These are phyloP conservation scores for Agrenia bidenticulata DNA, from an alignment of 2,888 invertebrate species.

Conservation along the genomic window DNA sequence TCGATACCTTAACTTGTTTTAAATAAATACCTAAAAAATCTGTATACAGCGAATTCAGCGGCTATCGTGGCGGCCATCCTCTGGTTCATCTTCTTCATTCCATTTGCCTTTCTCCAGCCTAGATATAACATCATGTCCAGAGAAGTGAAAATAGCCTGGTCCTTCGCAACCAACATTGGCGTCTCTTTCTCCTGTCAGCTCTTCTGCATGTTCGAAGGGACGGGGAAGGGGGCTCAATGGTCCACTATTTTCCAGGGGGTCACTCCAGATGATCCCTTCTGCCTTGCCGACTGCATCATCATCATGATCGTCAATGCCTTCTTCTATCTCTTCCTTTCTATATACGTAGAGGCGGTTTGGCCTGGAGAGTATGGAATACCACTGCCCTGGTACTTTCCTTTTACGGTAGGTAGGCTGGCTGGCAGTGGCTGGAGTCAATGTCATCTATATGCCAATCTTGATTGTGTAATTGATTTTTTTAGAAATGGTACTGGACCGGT, in stretches of 20 bases:
- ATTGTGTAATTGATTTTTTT: neutral
- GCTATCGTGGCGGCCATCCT: conserved; percentile 72
- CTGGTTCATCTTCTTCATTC: conserved; percentile 74
- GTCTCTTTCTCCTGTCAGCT: conserved; percentile 76
- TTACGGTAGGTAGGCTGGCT: conserved; percentile 63
- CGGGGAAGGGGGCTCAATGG: conserved; percentile 41
- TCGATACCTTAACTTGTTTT: too few relatives aligned
- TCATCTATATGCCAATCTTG: too few relatives aligned
- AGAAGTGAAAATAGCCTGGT: conserved; percentile 56
- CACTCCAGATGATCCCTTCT: conserved; percentile 45
- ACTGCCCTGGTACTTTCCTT: conserved; percentile 65
- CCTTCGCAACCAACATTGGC: conserved; percentile 73
- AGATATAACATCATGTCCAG: conserved; percentile 60
- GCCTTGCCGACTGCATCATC: conserved; percentile 29
- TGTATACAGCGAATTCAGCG: conserved; percentile 73
- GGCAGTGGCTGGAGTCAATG: too few relatives aligned
- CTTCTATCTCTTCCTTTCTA: conserved; percentile 61
- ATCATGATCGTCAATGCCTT: conserved; percentile 54
- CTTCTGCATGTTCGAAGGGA: conserved; percentile 62
- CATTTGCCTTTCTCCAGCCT: conserved; percentile 68
- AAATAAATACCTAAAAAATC: too few relatives aligned
- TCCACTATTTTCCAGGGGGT: conserved; percentile 34
- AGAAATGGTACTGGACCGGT: conserved; percentile 40
- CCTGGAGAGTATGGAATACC: conserved; percentile 72
- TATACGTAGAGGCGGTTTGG: conserved; percentile 64